Conservation (phyloP, 2,888 invertebrate genomes). For the Tenthredo notha region DNA sequence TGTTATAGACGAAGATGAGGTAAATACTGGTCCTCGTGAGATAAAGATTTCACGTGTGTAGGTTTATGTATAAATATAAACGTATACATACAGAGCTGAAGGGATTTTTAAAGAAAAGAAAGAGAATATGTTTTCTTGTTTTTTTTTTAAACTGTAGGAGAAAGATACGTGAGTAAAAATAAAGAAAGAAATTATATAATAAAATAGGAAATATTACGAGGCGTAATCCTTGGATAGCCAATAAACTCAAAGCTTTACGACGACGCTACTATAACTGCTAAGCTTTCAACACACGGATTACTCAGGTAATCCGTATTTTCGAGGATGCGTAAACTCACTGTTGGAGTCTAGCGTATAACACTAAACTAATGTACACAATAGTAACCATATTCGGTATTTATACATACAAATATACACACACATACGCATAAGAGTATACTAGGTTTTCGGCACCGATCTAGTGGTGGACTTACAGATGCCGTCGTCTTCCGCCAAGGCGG, state of each 20-base stretch:
- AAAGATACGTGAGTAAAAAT: conserved; percentile 3
- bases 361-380: conserved; percentile 43
- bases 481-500: background rate
- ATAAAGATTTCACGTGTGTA: background rate
- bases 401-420: background rate
- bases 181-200: conserved; percentile 47
- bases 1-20: background rate
- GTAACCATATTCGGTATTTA: conserved; percentile 24
- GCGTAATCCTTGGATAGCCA: conserved; percentile 37
- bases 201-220: conserved; percentile 52
- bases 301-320: conserved; percentile 48
- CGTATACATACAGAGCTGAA: background rate
- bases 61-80: background rate
- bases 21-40: background rate
- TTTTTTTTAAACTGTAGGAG: background rate
- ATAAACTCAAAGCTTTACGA: conserved; percentile 47
- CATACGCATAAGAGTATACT: background rate
- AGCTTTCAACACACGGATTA: conserved; percentile 52
- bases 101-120: background rate
- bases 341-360: conserved; percentile 11
- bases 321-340: conserved; percentile 41
- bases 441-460: background rate
- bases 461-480: background rate
- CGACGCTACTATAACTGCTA: conserved; percentile 25
- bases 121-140: background rate